Evolutionary conservation across 2,888 invertebrate species (phyloP).

Genomic region (Parthenolecanium corni): DNA sequence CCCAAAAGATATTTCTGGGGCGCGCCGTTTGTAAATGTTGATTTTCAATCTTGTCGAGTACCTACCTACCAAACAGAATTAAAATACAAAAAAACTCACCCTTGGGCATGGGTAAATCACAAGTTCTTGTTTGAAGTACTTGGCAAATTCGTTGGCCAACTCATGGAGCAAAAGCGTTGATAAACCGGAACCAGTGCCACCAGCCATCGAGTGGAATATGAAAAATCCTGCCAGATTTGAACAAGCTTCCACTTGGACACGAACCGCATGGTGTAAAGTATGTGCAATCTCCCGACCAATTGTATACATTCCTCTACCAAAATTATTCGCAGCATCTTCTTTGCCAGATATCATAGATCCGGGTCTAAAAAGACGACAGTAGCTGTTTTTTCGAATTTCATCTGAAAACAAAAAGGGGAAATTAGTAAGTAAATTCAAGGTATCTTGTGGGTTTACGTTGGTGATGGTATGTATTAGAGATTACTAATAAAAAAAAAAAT

Average conservation of each 20-base stretch:
- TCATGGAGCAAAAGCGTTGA: slow-evolving; percentile 5
- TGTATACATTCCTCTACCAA: slow-evolving; percentile 55
- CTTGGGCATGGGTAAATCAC: slow-evolving; percentile 10
- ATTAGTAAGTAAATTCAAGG: no score
- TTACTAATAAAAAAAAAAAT: no score
- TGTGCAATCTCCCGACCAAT: slow-evolving; percentile 50
- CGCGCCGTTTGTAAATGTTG: no score
- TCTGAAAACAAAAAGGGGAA: slow-evolving; percentile 42
- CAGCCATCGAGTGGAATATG: slow-evolving; percentile 20
- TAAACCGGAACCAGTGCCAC: slow-evolving; percentile 18
- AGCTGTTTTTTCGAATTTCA: slow-evolving; percentile 81
- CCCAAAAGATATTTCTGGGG: no score
- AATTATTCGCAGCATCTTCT: slow-evolving; percentile 57
- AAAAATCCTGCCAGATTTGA: slow-evolving; percentile 5
- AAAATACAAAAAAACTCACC: no score
- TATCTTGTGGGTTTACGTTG: no score
- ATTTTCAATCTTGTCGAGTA: no score
- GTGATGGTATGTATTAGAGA: no score
- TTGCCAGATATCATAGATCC: slow-evolving; percentile 56
- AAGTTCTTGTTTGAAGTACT: slow-evolving; percentile 11
- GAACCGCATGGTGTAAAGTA: slow-evolving; percentile 42
- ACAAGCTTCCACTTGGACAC: slow-evolving; percentile 1
- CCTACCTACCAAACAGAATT: no score
- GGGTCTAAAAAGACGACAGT: slow-evolving; percentile 52
- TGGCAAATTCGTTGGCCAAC: slow-evolving; percentile 4